Base-by-base conservation (phyloP, 1,140 invertebrate genomes). In the Drosophila dunni region DNA sequence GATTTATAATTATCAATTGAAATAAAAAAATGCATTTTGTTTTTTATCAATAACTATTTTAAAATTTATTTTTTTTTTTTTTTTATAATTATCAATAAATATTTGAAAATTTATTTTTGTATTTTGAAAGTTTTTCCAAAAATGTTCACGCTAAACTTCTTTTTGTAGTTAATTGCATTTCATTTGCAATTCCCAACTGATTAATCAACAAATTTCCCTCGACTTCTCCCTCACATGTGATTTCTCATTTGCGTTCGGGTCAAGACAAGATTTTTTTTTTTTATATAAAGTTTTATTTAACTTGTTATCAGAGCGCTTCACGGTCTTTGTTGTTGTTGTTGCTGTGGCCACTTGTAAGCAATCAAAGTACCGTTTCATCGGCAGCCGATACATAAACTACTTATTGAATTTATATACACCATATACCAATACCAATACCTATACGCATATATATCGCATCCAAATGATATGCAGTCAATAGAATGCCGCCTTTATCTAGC, bases 361-460 rank as follows among this genome's bases (percentile, higher is more conserved):
- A 78, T 78, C 56, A 75, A 78, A 75, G 66, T 78, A 78, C 76
- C 76, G 76, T 78, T 78, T 36, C 51, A 62, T 54, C 58, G 38
- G 51, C 71, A 78, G 60, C 63, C 63, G 61, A 71, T 65, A 15
- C 71, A 69, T 56, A 75, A 75, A 72, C 75, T 63, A 46, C 64
- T 63, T 54, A 53, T 45, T 64, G 57, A 68, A 65, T 70, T 62
- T 34, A 53, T 63, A 48, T 40, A 42, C 67, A 73, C 13, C 36
- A 65, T 40, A 70, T 40, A 46, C 24, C 53, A 45, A 63, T 44
- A n/a, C n/a, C 20, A 50, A 63, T 62, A 46, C 48, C 38, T 38
- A 53, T 69, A 44, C n/a, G n/a, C 7, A 42, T 57, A 40, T 50
- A 67, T 68, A 74, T 62, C 57, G 56, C 65, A 68, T 74, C 44